phyloP scores from a whole-genome alignment of 2,797 vertebrate genomes.

The Hydrophis major region DNA sequence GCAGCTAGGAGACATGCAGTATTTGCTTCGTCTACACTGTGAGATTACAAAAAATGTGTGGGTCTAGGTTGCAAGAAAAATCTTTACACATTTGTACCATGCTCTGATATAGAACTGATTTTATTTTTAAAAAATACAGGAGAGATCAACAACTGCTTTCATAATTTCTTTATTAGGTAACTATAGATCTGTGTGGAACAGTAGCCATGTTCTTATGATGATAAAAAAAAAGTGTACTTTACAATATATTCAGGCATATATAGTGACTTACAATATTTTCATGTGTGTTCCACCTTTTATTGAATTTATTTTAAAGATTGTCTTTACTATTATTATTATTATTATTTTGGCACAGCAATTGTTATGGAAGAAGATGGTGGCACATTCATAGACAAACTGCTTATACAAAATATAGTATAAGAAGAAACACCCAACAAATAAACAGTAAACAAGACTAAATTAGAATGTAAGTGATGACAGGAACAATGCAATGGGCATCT shows the following conservation, averaged over 20 bases:
- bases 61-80: background rate
- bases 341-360: background rate
- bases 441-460: background rate
- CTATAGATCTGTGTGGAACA: background rate
- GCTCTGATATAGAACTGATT: background rate
- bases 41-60: background rate
- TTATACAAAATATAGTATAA: background rate
- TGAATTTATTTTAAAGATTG: background rate
- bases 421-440: background rate
- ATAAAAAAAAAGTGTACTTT: background rate
- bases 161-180: background rate
- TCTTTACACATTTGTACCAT: background rate
- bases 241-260: background rate
- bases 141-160: background rate
- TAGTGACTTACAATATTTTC: background rate
- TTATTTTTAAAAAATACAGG: background rate
- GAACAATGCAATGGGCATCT: background rate
- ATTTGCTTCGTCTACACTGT: background rate
- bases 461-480: background rate
- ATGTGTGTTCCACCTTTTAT: background rate
- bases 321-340: background rate
- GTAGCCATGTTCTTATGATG: background rate
- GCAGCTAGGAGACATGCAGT: background rate
- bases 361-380: background rate
- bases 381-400: no score